Evolutionary conservation across 2,888 invertebrate species (phyloP).

Genomic region (Chouioia cunea): DNA sequence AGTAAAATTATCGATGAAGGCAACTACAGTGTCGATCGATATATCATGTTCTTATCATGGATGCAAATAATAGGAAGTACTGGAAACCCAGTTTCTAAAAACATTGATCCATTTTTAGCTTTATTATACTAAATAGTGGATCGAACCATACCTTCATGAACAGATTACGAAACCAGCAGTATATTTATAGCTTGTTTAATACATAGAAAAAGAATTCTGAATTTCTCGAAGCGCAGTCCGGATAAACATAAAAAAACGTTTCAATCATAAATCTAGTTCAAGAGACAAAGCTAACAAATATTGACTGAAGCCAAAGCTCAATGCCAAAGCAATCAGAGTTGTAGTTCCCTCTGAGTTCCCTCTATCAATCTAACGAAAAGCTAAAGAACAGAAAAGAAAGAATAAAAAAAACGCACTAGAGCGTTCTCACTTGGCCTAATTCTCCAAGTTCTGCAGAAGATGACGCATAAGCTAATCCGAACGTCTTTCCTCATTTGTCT

Average conservation of each 20-base stretch:
- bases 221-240: slow-evolving; percentile 31
- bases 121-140: no score
- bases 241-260: background rate
- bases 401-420: no score
- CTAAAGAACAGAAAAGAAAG: background rate
- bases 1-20: slow-evolving; percentile 65
- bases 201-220: no score
- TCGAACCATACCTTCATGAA: no score
- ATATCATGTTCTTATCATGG: no score
- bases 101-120: no score
- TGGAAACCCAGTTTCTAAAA: no score
- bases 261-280: background rate
- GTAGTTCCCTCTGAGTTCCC: background rate
- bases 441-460: slow-evolving; percentile 3
- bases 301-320: slow-evolving; percentile 9
- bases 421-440: background rate
- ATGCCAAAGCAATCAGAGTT: slow-evolving; percentile 29
- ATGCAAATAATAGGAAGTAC: no score
- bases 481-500: slow-evolving; percentile 4
- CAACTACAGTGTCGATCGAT: slow-evolving; percentile 46
- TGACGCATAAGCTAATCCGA: slow-evolving; percentile 33
- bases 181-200: no score
- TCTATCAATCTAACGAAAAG: background rate
- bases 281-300: slow-evolving; percentile 9
- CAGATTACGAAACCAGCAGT: no score